Conservation (phyloP, 2,797 vertebrate species). For the Sebastes matsubarae region DNA sequence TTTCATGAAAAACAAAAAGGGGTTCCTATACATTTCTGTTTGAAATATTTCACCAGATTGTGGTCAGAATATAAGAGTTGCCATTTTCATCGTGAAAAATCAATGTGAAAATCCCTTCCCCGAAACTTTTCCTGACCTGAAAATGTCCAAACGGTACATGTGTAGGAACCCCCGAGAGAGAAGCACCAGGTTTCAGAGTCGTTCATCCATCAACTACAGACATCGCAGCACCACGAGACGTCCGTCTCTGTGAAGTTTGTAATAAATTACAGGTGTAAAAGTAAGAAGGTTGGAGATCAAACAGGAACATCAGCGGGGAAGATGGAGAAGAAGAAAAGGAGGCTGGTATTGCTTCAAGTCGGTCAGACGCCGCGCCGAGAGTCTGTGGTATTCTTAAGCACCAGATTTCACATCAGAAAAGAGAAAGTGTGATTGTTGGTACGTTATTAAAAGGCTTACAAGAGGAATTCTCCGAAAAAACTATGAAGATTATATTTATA, state of each 20-base stretch:
- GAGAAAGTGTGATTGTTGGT: slow-evolving; percentile 39
- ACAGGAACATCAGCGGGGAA: slow-evolving; percentile 33
- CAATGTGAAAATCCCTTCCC: neutral
- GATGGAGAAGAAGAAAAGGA: neutral
- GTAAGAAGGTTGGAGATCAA: slow-evolving; percentile 38
- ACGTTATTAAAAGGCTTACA: slow-evolving; percentile 4
- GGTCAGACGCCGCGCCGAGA: neutral
- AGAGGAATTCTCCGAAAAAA: slow-evolving; percentile 25
- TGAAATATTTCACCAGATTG: neutral
- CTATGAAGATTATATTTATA: neutral
- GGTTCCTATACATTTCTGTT: slow-evolving; percentile 1
- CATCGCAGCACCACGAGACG: slow-evolving; percentile 16
- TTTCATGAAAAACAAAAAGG: neutral
- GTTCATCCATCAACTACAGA: neutral
- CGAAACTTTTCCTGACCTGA: neutral
- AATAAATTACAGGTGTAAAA: slow-evolving; percentile 62
- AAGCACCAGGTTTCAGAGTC: slow-evolving; percentile 42
- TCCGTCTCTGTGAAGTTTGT: neutral
- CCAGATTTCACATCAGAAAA: slow-evolving; percentile 37
- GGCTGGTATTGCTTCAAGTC: slow-evolving; percentile 61
- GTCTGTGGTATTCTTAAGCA: slow-evolving; percentile 32
- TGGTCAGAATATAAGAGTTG: neutral
- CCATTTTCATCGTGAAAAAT: neutral
- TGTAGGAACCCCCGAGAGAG: neutral
- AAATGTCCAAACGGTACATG: neutral